Base-by-base conservation (phyloP, 2,797 vertebrate species). In the Adrianichthys oophorus region DNA sequence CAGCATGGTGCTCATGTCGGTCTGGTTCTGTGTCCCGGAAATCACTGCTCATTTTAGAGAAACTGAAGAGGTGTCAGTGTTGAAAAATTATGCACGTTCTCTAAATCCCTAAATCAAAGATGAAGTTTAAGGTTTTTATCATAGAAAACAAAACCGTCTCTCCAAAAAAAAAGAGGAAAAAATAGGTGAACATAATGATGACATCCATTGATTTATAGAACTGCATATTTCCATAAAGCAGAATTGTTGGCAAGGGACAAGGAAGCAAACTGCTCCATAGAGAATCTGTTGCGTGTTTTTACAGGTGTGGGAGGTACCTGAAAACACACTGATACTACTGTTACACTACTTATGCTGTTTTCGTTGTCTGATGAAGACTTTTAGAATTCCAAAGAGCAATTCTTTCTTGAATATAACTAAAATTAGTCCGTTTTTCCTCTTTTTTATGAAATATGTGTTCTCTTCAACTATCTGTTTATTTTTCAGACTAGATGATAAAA, bases 221-320 rank as follows among this genome's bases (percentile, higher is more conserved):
- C 15, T 13, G 52, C 64, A 58, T 52, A 59, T 69, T 53, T 54
- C 53, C 48, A 41, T 44, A 52, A 1, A 64, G 46, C 37, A 15
- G 65, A 52, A 58, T 41, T 69, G 53, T 24, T 64, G 65, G 68
- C 53, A 46, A 54, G 15, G 43, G 19, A 19, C 26, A 13, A 15
- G 40, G 60, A 15, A 62, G 14, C 52, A 61, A 55, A 64, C 48
- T 56, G 57, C 60, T 64, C 59, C 14, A 26, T 41, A 43, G 29
- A 3, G 18, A 76, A 69, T 68, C 57, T 67, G 41, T 57, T 56
- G 65, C 55, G 78, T 84, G 78, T 84, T 87, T 79, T 79, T 74
- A 86, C 79, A 83, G 65, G 68, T 70, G 74, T 70, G 52, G 59
- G 41, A 46, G 79, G 70, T 83, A 79, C 68, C 84, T 85, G 79